Evolutionary conservation across 2,113 vertebrate genomes (phyloP), one percentile per base, ranked within the genome.

Genomic region (Eupsittula cactorum): DNA sequence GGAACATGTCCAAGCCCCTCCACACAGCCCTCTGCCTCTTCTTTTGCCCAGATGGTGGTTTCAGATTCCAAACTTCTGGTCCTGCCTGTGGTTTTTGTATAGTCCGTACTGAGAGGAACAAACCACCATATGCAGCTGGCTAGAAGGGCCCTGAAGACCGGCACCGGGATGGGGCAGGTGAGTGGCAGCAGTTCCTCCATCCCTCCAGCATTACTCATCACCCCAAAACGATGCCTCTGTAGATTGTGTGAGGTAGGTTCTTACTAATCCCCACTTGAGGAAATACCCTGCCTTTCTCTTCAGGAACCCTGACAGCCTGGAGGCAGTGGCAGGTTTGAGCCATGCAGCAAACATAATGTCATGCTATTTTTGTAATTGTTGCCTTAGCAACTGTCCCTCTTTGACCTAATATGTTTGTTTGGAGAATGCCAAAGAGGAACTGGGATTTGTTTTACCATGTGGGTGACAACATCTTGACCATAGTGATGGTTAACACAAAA

Each of bases 341-440:
- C 80, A 86, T 0, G 0, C 71, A 73, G 31, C 1, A 3, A 42
- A 35, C 35, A 46, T 27, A 35, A 77, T 55, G 76, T 86, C 59
- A 64, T 13, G 25, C 77, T 95, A 68, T 96, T 93, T 96, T 70
- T 93, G 68, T 50, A 52, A 21, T 4, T 63, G 92, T 68, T 94
- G 71, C 86, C 73, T 73, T 60, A 57, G 94, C 64, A 96, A 86
- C 89, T 88, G 37, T 74, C 73, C 37, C 20, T 53, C 42, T 82
- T 41, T 86, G 92, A 47, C 77, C 62, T 33, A 70, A 91, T 68
- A 23, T 16, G 12, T 35, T 95, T 27, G 71, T 78, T 28, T 91
- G 83, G 68, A 94, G 69, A 96, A 65, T 19, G 86, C 47, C 77
- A 68, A 96, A 95, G 92, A 96, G 92, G 96, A 97, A 95, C 64